Conservation (phyloP, 2,797 vertebrate genomes). For the Miopithecus talapoin region DNA sequence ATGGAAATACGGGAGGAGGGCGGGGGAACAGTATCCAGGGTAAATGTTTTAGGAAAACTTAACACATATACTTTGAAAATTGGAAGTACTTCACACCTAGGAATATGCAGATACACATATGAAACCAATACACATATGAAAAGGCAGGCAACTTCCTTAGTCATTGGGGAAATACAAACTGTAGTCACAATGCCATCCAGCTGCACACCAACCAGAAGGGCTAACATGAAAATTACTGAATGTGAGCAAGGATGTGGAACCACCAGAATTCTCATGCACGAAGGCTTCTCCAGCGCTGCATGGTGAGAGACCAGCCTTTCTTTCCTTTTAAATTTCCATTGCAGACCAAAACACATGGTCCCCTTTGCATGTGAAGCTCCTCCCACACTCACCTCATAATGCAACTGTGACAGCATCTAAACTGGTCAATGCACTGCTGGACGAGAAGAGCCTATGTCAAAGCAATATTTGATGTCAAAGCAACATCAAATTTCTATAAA, state of each 20-base stretch:
- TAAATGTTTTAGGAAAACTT: neutral
- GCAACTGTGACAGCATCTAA: fast-evolving
- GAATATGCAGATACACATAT: neutral
- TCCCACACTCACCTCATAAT: neutral
- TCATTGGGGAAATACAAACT: neutral
- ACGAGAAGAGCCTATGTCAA: neutral
- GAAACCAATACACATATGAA: fast-evolving
- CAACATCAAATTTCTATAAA: fast-evolving
- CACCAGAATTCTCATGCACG: fast-evolving
- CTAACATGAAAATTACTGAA: neutral
- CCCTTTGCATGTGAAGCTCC: neutral
- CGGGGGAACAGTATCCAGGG: neutral
- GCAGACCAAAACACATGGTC: neutral
- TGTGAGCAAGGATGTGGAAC: neutral
- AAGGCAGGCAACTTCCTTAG: neutral
- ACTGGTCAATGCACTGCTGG: fast-evolving
- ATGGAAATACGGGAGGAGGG: neutral
- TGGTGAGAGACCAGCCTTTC: fast-evolving
- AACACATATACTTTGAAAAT: neutral
- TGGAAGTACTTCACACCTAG: neutral
- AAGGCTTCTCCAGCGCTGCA: fast-evolving
- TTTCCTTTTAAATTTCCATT: neutral
- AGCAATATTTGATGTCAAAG: neutral
- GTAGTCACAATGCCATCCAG: fast-evolving
- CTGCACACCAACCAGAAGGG: neutral